A percentile compares a stretch with the other conserved stretches of the same genome.
Evolutionary conservation across 2,113 vertebrate genomes (phyloP).

Genomic region (Mormyrus lacerda): DNA sequence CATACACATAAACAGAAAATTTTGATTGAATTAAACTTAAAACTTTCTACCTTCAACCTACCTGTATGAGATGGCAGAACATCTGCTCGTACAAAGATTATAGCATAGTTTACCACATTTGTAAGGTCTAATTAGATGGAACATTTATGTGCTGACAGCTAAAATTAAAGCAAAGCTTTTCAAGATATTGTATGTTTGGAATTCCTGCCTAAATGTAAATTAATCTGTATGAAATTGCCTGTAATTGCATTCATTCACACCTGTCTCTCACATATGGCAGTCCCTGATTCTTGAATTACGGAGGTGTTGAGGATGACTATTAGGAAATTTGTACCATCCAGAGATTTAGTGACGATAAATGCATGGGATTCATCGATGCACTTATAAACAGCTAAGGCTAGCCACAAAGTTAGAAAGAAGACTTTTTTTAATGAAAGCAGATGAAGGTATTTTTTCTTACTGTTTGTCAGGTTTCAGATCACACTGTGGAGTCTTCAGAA

Average conservation of each 20-base stretch:
- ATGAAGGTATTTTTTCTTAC: slow-evolving; percentile 7
- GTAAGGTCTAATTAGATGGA: background rate
- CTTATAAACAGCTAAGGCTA: background rate
- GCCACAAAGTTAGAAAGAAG: background rate
- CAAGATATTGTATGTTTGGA: background rate
- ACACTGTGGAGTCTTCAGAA: slow-evolving; percentile 68
- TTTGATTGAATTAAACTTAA: background rate
- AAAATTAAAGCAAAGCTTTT: background rate
- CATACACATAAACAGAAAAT: background rate
- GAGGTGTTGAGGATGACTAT: background rate
- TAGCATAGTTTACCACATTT: background rate
- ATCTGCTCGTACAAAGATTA: background rate
- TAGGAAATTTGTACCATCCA: background rate
- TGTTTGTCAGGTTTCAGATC: slow-evolving; percentile 70
- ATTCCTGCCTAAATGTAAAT: background rate
- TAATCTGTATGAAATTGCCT: background rate
- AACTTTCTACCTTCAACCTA: background rate
- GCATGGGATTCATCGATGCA: background rate
- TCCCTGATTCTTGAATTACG: background rate
- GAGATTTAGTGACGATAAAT: background rate
- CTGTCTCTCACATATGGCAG: slow-evolving; percentile 14
- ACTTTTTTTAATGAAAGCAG: background rate
- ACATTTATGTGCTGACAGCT: background rate
- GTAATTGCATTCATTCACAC: slow-evolving; percentile 13
- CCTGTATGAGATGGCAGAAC: background rate